Percentiles rank a stretch among this genome's conserved stretches.
phyloP scores from a whole-genome alignment of 2,797 vertebrate species.

The Rhinella marina region DNA sequence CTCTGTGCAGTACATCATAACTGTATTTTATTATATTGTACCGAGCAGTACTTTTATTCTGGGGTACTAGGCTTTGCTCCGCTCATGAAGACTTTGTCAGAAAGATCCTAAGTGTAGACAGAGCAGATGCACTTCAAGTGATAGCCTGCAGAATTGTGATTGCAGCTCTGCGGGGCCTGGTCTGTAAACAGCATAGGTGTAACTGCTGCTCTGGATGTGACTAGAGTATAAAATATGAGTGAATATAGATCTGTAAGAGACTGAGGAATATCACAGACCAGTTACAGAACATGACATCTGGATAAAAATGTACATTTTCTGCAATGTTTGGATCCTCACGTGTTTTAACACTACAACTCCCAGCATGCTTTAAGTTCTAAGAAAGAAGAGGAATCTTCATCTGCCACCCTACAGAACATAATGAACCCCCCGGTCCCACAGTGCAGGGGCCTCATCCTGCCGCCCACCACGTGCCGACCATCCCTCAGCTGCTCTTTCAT shows the following conservation, averaged over 20 bases:
- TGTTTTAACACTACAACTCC: background rate
- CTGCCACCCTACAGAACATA: background rate
- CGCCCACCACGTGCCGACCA: background rate
- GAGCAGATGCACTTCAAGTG: background rate
- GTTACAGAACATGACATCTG: too few relatives aligned
- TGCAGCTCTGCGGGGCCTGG: background rate
- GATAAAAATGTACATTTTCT: background rate
- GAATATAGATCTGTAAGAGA: background rate
- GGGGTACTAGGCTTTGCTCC: background rate
- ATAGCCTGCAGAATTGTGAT: background rate
- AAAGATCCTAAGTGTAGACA: background rate
- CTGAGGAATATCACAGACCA: background rate
- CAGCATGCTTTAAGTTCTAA: background rate
- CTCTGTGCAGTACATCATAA: too few relatives aligned
- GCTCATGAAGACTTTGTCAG: background rate
- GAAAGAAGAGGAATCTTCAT: background rate
- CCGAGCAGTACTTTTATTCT: background rate
- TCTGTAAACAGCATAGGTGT: too few relatives aligned
- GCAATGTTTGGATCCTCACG: background rate
- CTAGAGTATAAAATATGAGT: too few relatives aligned
- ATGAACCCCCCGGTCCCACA: background rate
- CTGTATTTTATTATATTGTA: too few relatives aligned
- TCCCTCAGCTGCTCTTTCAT: slow-evolving; percentile 1
- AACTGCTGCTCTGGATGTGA: too few relatives aligned
- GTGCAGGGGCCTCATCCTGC: background rate